Base-by-base conservation (phyloP, 1,140 invertebrate genomes). In the Stenopsyche tienmushanensis region DNA sequence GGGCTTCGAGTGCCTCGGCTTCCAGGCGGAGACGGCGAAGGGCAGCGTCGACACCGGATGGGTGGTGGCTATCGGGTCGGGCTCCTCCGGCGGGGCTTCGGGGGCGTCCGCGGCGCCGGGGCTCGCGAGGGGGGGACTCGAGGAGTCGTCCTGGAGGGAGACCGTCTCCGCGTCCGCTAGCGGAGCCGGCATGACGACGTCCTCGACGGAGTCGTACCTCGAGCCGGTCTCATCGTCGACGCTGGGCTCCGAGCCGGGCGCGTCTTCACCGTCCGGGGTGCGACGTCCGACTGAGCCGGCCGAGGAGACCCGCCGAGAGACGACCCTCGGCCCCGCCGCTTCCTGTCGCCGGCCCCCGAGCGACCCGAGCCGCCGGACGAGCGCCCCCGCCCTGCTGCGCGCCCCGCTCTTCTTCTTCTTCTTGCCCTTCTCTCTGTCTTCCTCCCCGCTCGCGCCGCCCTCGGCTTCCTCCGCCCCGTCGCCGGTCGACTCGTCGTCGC, bases 21-120 rank as follows among this genome's bases (percentile, higher is more conserved):
- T 79, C 79, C 79, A 80, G 1, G 77, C 77, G 24, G 76, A 78
- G 58, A 77, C 77, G 0, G 78, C 76, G 66, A 81, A 81, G 1
- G 77, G 75, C 7, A 76, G 72, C 55, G 77, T 79, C 1, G 77
- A 78, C 17, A 80, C 76, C 1, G 79, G 77, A 52, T 80, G 79
- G 42, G 77, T 77, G 24, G 76, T 77, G 10, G 78, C 77, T 3
- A 60, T 47, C 23, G 17, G 25, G 21, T 25, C 26, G 7, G 59
- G 52, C 21, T 62, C 57, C 18, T 63, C 62, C n/a, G 55, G 29
- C 25, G 34, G 24, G 13, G 45, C 23, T 9, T 23, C 23, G 3
- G 25, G 18, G 24, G 15, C 26, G 29, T 57, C 54, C 5, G 29
- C 13, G 25, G 26, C 52, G 49, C 3, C 39, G 39, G 26, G 24